A percentile compares a stretch with the other conserved stretches of the same genome.
Conservation (phyloP, 2,797 vertebrate genomes). For the Mormyrus proboscirostris region DNA sequence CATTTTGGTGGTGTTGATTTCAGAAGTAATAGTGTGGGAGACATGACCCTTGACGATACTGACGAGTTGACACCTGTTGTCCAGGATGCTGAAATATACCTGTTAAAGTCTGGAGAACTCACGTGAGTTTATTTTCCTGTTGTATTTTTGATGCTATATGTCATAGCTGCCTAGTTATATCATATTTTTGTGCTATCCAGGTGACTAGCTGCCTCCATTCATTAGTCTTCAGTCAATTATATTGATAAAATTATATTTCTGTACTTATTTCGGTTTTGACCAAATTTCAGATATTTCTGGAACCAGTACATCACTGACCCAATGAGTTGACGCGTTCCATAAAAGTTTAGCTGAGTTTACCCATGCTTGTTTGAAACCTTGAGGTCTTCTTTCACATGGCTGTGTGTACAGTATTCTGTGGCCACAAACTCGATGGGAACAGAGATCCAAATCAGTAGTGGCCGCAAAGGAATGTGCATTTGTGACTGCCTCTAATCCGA, state of each 20-base stretch:
- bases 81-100: constrained; percentile 86
- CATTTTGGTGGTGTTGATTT: neutral
- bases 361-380: neutral
- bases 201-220: neutral
- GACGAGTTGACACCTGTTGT: constrained; percentile 64
- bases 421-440: neutral
- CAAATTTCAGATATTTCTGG: neutral
- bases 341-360: neutral
- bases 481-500: neutral
- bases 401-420: neutral
- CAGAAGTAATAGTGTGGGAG: constrained; percentile 56
- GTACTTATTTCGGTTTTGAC: neutral
- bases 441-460: neutral
- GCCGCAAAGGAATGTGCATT: neutral
- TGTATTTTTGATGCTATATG: neutral
- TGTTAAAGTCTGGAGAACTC: constrained; percentile 84
- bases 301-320: neutral
- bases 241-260: neutral
- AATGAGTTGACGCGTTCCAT: neutral
- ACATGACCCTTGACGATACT: constrained; percentile 64
- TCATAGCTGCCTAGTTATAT: neutral
- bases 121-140: constrained; percentile 66
- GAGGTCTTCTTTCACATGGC: neutral
- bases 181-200: neutral
- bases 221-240: neutral